Percentiles rank a stretch among this genome's conserved stretches.
These are phyloP conservation scores for Semotilus atromaculatus DNA, from an alignment of 2,797 vertebrate species.

Conservation along the genomic window DNA sequence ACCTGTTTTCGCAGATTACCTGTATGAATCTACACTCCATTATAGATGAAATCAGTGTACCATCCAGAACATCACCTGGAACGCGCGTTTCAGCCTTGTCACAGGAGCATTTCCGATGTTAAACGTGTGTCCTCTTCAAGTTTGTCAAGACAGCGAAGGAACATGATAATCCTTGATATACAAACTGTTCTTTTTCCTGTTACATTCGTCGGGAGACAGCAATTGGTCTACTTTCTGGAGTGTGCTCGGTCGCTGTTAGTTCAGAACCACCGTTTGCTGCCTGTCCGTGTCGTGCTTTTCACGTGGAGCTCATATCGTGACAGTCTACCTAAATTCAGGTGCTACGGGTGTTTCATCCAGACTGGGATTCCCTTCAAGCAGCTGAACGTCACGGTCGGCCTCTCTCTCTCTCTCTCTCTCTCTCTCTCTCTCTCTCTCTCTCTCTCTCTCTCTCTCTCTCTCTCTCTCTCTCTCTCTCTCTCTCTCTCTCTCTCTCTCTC, in stretches of 20 bases:
- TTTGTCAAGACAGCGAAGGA: background rate
- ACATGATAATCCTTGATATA: background rate
- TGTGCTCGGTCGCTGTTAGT: conserved; percentile 76
- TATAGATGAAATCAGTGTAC: background rate
- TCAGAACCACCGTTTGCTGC: conserved; percentile 74
- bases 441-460: conserved; percentile 16
- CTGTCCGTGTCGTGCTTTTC: conserved; percentile 41
- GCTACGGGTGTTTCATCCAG: conserved; percentile 25
- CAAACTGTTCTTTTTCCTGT: background rate
- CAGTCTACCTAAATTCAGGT: conserved; percentile 27
- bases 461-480: conserved; percentile 51
- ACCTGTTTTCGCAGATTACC: background rate
- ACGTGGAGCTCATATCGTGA: conserved; percentile 37
- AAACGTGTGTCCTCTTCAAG: background rate
- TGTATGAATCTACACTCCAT: background rate
- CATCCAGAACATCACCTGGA: conserved; percentile 15
- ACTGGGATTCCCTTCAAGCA: conserved; percentile 60
- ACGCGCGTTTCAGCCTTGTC: background rate
- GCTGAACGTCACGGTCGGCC: conserved; percentile 53
- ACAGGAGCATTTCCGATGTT: background rate
- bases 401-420: conserved; percentile 39
- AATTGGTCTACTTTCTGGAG: conserved; percentile 8
- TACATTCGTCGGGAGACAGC: background rate
- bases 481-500: conserved; percentile 13
- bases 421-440: conserved; percentile 32